A percentile compares a stretch with the other conserved stretches of the same genome.
These are phyloP conservation scores for Daktulosphaira vitifoliae DNA, from an alignment of 1,140 invertebrate genomes.

Conservation along the genomic window DNA sequence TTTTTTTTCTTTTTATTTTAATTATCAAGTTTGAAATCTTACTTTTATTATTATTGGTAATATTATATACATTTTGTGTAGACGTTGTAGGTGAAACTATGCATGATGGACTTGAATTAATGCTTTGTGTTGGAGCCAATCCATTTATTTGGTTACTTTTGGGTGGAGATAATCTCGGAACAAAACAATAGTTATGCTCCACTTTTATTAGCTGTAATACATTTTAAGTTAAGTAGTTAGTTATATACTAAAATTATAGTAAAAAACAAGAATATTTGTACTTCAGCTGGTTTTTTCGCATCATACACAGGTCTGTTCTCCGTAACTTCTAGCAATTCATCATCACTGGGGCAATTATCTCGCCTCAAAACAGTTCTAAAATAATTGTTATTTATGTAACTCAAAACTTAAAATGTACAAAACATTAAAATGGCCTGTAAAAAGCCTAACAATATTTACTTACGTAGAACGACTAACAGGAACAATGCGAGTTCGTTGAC, in stretches of 20 bases:
- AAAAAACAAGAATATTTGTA: background rate
- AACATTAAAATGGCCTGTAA: too few relatives aligned
- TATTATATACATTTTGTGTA: slow-evolving; percentile 5
- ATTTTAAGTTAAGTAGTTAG: background rate
- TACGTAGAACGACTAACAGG: slow-evolving; percentile 19
- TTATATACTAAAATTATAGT: too few relatives aligned
- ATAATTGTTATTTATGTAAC: too few relatives aligned
- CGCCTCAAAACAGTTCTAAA: slow-evolving; percentile 14
- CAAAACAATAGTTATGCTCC: slow-evolving; percentile 24
- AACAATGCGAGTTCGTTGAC: slow-evolving; percentile 18
- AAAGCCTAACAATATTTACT: too few relatives aligned
- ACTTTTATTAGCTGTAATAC: slow-evolving; percentile 17
- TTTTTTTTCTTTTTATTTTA: background rate
- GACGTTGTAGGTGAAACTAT: slow-evolving; percentile 7
- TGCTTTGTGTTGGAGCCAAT: background rate
- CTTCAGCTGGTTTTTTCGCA: slow-evolving; percentile 23
- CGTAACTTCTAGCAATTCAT: slow-evolving; percentile 18
- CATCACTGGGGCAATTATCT: slow-evolving; percentile 26
- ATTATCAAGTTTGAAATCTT: background rate
- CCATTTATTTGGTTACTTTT: slow-evolving; percentile 13
- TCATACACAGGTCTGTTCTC: slow-evolving; percentile 15
- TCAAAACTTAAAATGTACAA: too few relatives aligned
- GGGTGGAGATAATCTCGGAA: slow-evolving; percentile 6
- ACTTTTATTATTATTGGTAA: slow-evolving; percentile 13
- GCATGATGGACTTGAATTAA: slow-evolving; percentile 17